Evolutionary conservation across 2,888 invertebrate species (phyloP).

Genomic region (Quadroppia sp.): DNA sequence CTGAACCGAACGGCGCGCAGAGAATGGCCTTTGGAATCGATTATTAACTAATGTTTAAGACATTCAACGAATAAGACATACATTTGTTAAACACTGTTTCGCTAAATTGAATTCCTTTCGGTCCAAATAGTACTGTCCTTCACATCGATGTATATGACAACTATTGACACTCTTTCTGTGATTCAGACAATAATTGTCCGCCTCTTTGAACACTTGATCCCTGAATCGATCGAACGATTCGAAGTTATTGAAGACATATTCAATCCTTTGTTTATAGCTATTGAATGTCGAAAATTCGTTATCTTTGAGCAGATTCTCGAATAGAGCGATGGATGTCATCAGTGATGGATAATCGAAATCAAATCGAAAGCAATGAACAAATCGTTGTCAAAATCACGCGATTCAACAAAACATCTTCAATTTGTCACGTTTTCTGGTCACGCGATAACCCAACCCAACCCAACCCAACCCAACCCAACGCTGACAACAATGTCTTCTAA

Average conservation of each 20-base stretch:
- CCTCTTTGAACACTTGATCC: background rate
- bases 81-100: background rate
- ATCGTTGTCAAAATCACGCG: no score
- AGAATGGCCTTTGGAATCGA: background rate
- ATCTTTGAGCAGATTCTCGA: background rate
- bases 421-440: no score
- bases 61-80: background rate
- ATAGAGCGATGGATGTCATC: no score
- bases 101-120: background rate
- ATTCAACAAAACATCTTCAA: no score
- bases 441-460: no score
- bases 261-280: background rate
- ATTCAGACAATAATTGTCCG: background rate
- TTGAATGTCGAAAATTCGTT: background rate
- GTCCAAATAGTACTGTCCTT: background rate
- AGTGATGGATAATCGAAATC: no score
- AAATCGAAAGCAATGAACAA: no score
- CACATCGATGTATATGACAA: background rate
- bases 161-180: background rate
- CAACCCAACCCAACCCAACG: no score
- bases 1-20: background rate
- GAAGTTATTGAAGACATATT: background rate
- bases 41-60: background rate
- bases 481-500: no score
- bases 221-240: background rate